phyloP scores from a whole-genome alignment of 2,113 vertebrate genomes.

The Macheiramphus alcinus region DNA sequence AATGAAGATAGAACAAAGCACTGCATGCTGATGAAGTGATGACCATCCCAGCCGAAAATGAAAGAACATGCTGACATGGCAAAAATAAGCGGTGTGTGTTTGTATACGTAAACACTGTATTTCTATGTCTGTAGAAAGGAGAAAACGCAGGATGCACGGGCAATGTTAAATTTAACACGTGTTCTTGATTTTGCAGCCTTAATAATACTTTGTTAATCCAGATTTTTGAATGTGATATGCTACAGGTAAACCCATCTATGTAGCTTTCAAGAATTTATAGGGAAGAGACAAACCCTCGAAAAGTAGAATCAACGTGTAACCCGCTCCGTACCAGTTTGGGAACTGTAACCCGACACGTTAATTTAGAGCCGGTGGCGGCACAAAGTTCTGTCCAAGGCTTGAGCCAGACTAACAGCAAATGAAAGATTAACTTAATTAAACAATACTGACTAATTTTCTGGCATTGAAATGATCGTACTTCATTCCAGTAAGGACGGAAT shows the following conservation, averaged over 20 bases:
- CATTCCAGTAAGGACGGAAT: not conserved
- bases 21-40: not conserved
- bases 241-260: not conserved
- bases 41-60: not conserved
- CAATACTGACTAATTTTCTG: not conserved
- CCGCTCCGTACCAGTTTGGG: not conserved
- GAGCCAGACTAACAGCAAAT: not conserved
- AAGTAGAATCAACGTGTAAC: not conserved
- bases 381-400: not conserved
- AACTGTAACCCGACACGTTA: accelerated
- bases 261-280: not conserved
- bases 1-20: not conserved
- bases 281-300: not conserved
- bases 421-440: not conserved
- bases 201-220: not conserved
- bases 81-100: not conserved
- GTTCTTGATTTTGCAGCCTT: not conserved
- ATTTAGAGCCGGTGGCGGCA: not conserved
- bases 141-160: not conserved
- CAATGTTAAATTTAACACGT: not conserved
- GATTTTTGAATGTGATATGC: not conserved
- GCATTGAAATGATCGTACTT: not conserved
- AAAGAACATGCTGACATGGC: not conserved
- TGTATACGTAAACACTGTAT: not conserved
- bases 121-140: not conserved